Evolutionary conservation across 2,113 vertebrate genomes (phyloP).

Genomic region (Riparia riparia): DNA sequence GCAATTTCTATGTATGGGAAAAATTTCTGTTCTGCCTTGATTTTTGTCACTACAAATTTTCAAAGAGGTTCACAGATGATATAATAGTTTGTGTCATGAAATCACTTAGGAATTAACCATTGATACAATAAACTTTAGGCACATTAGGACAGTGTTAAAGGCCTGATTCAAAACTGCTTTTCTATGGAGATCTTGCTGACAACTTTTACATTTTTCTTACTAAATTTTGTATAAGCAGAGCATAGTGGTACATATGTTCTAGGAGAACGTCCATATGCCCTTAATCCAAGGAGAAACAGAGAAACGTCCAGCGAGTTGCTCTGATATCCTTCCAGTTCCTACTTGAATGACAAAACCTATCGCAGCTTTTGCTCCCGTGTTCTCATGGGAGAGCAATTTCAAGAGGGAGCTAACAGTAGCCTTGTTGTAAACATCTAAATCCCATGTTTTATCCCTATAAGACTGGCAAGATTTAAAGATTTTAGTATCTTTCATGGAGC

Average conservation of each 20-base stretch:
- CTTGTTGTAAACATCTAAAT: neutral
- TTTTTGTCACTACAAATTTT: neutral
- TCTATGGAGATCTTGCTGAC: neutral
- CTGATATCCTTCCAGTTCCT: neutral
- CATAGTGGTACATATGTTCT: neutral
- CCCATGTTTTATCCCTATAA: neutral
- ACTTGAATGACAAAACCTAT: neutral
- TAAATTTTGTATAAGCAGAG: neutral
- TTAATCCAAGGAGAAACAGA: neutral
- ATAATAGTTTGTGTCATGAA: neutral
- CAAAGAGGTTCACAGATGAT: neutral
- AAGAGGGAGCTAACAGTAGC: neutral
- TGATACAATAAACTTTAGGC: neutral
- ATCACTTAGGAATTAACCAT: neutral
- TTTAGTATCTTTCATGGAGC: neutral
- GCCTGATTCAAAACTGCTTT: conserved; percentile 1
- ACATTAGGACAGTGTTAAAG: neutral
- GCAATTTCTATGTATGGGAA: neutral
- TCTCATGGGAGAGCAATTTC: neutral
- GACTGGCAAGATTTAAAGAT: neutral
- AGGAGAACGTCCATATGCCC: neutral
- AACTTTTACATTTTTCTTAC: neutral
- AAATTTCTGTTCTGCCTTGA: neutral
- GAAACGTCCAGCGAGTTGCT: neutral
- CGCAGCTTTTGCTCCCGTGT: neutral